Conservation (phyloP, 2,888 invertebrate genomes). For the Incurvaria masculella region DNA sequence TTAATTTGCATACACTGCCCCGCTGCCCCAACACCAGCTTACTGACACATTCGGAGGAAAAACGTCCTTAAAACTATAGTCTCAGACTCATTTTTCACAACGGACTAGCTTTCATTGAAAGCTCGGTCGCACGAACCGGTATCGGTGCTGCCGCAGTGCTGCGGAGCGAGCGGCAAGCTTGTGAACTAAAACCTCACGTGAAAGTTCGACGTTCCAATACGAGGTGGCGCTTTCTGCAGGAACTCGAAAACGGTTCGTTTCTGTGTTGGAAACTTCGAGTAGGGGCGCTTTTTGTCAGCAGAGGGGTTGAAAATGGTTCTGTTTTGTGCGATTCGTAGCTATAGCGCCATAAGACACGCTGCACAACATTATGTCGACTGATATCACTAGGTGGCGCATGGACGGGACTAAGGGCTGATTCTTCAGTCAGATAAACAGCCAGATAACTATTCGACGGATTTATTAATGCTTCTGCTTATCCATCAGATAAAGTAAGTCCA, state of each 20-base stretch:
- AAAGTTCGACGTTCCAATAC: conserved; percentile 37
- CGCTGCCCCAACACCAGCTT: conserved; percentile 14
- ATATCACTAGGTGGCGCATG: no score
- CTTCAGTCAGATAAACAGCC: no score
- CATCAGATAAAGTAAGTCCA: no score
- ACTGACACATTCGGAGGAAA: conserved; percentile 20
- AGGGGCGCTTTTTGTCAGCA: neutral
- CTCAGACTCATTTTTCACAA: conserved; percentile 23
- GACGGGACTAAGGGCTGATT: no score
- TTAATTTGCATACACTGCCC: conserved; percentile 53
- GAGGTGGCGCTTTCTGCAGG: conserved; percentile 34
- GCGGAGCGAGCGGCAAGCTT: neutral
- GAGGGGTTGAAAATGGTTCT: neutral
- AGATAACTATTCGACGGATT: no score
- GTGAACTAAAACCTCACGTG: conserved; percentile 36
- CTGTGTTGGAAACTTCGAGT: neutral
- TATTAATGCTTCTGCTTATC: no score
- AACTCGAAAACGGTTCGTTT: neutral
- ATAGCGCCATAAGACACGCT: no score
- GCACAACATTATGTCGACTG: no score
- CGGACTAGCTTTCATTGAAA: conserved; percentile 39
- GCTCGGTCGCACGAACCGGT: conserved; percentile 24
- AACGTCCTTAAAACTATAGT: conserved; percentile 23
- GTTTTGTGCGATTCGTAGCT: neutral
- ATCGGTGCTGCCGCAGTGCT: conserved; percentile 26